Conservation (phyloP, 1,140 invertebrate species). For the Cydia splendana region DNA sequence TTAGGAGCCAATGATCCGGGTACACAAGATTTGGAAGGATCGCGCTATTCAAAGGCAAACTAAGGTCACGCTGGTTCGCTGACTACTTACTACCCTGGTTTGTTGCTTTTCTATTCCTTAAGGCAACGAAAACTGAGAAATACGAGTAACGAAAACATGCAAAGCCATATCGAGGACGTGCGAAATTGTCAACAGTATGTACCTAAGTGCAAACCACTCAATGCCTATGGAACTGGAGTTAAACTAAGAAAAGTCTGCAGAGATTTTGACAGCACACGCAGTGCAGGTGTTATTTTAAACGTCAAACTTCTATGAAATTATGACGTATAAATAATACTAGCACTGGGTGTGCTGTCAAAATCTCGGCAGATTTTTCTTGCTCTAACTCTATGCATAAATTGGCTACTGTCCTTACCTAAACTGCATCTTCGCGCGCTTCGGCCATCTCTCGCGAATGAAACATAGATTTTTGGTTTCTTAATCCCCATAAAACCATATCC, state of each 20-base stretch:
- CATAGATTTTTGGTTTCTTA: too few relatives aligned
- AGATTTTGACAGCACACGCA: too few relatives aligned
- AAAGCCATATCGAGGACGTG: neutral
- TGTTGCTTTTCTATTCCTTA: neutral
- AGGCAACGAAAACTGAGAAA: neutral
- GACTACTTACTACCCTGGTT: neutral
- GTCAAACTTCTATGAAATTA: too few relatives aligned
- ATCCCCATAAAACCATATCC: neutral
- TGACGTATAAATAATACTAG: too few relatives aligned
- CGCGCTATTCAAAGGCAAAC: conserved; percentile 1
- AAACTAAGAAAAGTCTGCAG: too few relatives aligned
- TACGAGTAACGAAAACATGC: neutral
- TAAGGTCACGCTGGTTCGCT: neutral
- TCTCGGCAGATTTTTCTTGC: too few relatives aligned
- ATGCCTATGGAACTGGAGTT: neutral
- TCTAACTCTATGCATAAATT: neutral
- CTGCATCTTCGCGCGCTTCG: too few relatives aligned
- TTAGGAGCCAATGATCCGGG: neutral
- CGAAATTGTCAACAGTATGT: neutral
- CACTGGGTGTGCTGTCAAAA: too few relatives aligned
- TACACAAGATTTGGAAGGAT: conserved; percentile 3
- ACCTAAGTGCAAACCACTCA: neutral
- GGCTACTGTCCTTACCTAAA: too few relatives aligned
- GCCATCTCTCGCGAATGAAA: too few relatives aligned
- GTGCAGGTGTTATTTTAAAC: too few relatives aligned